Evolutionary conservation across 1,140 invertebrate species (phyloP).

Genomic region (Zaprionus kolodkinae): DNA sequence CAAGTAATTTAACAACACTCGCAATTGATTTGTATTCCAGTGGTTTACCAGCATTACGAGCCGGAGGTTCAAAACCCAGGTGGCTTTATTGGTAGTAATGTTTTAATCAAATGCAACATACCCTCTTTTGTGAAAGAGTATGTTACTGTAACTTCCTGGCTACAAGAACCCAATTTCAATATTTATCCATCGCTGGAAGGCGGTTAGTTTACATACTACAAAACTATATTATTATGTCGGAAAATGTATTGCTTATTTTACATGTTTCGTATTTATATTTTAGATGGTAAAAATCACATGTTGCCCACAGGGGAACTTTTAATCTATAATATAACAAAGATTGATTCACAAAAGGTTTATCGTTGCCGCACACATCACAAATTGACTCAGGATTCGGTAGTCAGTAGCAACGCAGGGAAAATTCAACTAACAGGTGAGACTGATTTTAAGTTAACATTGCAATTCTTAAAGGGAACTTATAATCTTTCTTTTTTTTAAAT

Average conservation of each 20-base stretch:
- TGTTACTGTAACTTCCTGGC: constrained; percentile 92
- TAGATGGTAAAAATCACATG: constrained; percentile 92
- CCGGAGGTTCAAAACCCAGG: constrained; percentile 89
- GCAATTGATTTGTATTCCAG: constrained; percentile 84
- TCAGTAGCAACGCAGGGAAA: constrained; percentile 88
- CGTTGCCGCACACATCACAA: constrained; percentile 76
- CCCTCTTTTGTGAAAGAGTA: constrained; percentile 92
- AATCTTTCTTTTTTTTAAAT: neutral
- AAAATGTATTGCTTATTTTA: neutral
- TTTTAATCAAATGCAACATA: constrained; percentile 91
- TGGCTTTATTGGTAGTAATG: constrained; percentile 90
- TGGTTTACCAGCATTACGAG: constrained; percentile 91
- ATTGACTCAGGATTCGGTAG: constrained; percentile 86
- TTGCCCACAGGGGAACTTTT: constrained; percentile 91
- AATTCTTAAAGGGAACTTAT: neutral
- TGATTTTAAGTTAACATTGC: neutral
- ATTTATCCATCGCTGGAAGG: constrained; percentile 77
- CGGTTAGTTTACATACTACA: constrained; percentile 43
- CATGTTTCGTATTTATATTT: constrained; percentile 7
- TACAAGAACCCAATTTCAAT: constrained; percentile 88
- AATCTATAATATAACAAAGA: constrained; percentile 89
- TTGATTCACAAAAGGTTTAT: constrained; percentile 87
- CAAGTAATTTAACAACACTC: neutral
- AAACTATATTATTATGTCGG: neutral
- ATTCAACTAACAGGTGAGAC: constrained; percentile 88